Evolutionary conservation across 2,888 invertebrate genomes (phyloP).

Genomic region (Hermaeophaga mercurialis): DNA sequence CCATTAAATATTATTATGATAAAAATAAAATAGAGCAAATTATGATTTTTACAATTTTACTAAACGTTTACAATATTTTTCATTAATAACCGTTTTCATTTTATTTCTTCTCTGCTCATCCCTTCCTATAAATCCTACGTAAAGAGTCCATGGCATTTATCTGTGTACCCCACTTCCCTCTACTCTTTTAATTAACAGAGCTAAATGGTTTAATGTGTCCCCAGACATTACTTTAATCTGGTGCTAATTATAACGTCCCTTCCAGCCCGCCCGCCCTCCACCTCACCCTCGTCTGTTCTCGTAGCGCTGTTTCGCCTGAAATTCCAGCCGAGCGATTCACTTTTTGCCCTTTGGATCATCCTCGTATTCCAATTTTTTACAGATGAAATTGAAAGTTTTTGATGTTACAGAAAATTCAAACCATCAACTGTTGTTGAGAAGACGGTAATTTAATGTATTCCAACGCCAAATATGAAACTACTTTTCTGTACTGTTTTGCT

Average conservation of each 20-base stretch:
- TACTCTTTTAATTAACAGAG: constrained; percentile 62
- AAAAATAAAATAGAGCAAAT: too few relatives aligned
- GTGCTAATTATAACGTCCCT: constrained; percentile 66
- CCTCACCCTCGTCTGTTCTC: constrained; percentile 2
- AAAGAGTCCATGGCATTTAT: constrained; percentile 48
- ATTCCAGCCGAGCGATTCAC: constrained; percentile 21
- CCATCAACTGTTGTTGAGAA: too few relatives aligned
- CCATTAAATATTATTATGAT: too few relatives aligned
- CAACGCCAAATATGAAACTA: too few relatives aligned
- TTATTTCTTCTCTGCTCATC: too few relatives aligned
- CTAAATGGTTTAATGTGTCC: constrained; percentile 64
- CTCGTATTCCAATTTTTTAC: constrained; percentile 8
- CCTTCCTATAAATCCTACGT: background rate
- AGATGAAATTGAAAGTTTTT: constrained; percentile 13
- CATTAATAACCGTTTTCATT: too few relatives aligned
- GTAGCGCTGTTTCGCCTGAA: constrained; percentile 16
- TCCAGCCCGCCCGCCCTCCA: constrained; percentile 42
- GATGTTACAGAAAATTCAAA: too few relatives aligned
- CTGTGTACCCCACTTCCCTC: constrained; percentile 53
- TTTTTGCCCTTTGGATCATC: constrained; percentile 13
- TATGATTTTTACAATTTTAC: too few relatives aligned
- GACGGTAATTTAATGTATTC: too few relatives aligned
- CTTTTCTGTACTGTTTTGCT: too few relatives aligned
- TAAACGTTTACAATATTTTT: too few relatives aligned
- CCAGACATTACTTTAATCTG: constrained; percentile 69